Base-by-base conservation (phyloP, 2,797 vertebrate genomes). In the Erethizon dorsatum region DNA sequence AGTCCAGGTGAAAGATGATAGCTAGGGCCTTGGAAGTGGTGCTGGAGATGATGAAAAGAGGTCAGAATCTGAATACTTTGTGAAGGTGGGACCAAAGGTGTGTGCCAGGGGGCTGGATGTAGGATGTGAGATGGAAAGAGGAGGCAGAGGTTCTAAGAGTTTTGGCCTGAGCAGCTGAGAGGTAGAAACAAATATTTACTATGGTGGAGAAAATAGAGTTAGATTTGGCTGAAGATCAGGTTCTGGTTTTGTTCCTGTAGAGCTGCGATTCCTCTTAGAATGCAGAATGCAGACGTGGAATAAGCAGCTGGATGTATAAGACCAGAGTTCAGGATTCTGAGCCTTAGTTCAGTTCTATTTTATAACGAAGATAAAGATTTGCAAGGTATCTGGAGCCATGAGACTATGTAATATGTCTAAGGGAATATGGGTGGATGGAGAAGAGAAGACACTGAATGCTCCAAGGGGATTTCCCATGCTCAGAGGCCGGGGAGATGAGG, bases 261-360 rank as follows among this genome's bases (percentile, higher is more conserved):
- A 20, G 24, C 26, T 92, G 77, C 92, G 63, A 87, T 83, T 94
- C 47, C 2, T 59, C 33, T 96, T 57, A 77, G n/a, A 75, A 47
- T 71, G 82, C 20, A 82, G 67, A 82, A 28, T 12, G 24, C 10
- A 90, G n/a, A 71, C 33, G 18, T 92, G 22, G 54, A 96, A 73
- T 52, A 67, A 88, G 80, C 28, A 59, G 11, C 12, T 88, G 17
- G 56, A 41, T 31, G 33, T 31, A 22, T 22, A 54, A 22, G 47
- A 87, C 7, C 54, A 47, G 28, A 91, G 28, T 69, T 73, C 57
- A 82, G 26, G 67, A 63, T 18, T 37, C 50, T 63, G 45, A 69
- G 63, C 54, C 80, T 84, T 45, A 63, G 31, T 83, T 93, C n/a
- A 80, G 61, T 94, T 93, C 26, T 83, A 56, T 41, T 78, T 77